Percentiles rank a stretch among this genome's conserved stretches.
Evolutionary conservation across 1,140 invertebrate genomes (phyloP).

Genomic region (Lordiphosa mommai): DNA sequence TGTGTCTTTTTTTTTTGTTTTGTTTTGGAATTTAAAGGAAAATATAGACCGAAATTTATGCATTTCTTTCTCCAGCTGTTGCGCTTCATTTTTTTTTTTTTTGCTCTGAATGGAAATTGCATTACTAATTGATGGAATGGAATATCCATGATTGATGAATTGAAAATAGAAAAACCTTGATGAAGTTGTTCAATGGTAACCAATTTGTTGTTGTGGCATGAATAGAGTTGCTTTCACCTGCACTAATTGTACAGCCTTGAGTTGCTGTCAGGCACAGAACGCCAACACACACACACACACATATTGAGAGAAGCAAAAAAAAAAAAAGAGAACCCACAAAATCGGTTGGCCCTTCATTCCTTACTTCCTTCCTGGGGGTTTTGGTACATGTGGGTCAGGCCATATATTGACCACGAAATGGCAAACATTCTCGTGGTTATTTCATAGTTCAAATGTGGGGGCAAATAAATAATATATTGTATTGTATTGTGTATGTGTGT

Average conservation of each 20-base stretch:
- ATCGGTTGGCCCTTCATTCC: neutral
- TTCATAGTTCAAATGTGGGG: slow-evolving; percentile 65
- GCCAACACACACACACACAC: neutral
- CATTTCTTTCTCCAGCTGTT: slow-evolving; percentile 20
- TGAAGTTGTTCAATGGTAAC: neutral
- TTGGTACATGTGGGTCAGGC: slow-evolving; percentile 56
- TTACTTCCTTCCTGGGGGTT: slow-evolving; percentile 20
- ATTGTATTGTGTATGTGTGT: slow-evolving; percentile 11
- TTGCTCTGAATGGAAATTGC: slow-evolving; percentile 12
- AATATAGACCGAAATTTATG: slow-evolving; percentile 3
- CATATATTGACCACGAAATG: slow-evolving; percentile 66
- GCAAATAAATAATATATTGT: slow-evolving; percentile 67
- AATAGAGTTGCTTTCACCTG: neutral
- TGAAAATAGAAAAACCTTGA: neutral
- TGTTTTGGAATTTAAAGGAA: neutral
- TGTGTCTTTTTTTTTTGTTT: slow-evolving; percentile 2
- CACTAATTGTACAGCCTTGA: slow-evolving; percentile 57
- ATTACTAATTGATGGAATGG: slow-evolving; percentile 31
- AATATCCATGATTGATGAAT: slow-evolving; percentile 31
- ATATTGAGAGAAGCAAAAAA: slow-evolving; percentile 15
- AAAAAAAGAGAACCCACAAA: slow-evolving; percentile 40
- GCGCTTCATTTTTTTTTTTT: slow-evolving; percentile 3
- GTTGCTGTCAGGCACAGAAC: slow-evolving; percentile 26
- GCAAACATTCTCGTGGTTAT: slow-evolving; percentile 60
- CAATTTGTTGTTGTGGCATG: neutral